Evolutionary conservation across 2,113 vertebrate species (phyloP).

Genomic region (Tachycineta bicolor): DNA sequence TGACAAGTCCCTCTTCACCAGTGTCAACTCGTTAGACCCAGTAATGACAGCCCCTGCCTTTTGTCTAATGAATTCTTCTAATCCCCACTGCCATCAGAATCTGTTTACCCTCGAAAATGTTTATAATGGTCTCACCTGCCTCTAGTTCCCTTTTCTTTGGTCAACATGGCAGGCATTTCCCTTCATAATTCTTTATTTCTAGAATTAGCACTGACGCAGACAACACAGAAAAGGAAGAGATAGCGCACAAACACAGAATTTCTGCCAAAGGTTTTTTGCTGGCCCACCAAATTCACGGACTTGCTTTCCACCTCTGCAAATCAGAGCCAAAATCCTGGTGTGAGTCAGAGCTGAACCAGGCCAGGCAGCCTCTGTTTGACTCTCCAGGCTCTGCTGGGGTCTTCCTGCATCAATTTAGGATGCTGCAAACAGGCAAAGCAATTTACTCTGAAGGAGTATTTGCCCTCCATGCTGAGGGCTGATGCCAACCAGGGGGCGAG

Average conservation of each 20-base stretch:
- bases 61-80: not conserved
- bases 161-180: not conserved
- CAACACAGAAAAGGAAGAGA: not conserved
- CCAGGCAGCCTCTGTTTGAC: not conserved
- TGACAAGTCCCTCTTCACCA: not conserved
- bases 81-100: not conserved
- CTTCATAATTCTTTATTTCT: not conserved
- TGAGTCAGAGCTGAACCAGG: not conserved
- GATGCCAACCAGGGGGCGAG: not conserved
- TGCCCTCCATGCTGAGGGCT: fast-evolving
- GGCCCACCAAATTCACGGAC: not conserved
- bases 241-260: not conserved
- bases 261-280: not conserved
- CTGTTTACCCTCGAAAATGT: not conserved
- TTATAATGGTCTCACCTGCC: not conserved
- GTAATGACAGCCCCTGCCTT: not conserved
- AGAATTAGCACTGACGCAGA: not conserved
- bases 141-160: not conserved
- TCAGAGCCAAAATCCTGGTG: not conserved
- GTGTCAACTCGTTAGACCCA: not conserved
- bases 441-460: not conserved
- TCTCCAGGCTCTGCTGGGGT: not conserved
- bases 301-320: not conserved
- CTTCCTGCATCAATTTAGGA: not conserved
- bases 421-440: not conserved